Percentiles rank a stretch among this genome's conserved stretches.
Evolutionary conservation across 2,797 vertebrate species (phyloP).

Genomic region (Brachymystax lenok): DNA sequence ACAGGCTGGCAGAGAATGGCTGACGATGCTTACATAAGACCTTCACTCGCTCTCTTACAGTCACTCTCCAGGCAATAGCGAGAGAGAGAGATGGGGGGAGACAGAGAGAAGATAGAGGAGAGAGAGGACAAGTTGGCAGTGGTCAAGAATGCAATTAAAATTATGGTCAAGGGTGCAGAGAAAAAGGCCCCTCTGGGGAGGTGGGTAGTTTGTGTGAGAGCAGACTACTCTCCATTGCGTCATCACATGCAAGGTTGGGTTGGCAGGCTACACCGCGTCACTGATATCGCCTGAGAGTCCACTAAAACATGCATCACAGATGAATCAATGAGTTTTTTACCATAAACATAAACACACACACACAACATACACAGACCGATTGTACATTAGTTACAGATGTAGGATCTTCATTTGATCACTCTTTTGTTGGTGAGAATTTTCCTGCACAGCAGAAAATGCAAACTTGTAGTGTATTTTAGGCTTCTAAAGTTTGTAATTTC

Average conservation of each 20-base stretch:
- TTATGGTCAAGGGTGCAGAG: not conserved
- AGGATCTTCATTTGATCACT: too few relatives aligned
- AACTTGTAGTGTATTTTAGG: too few relatives aligned
- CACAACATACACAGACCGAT: not conserved
- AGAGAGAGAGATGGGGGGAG: slow-evolving; percentile 7
- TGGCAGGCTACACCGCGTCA: not conserved
- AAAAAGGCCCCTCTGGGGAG: not conserved
- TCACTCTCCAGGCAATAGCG: not conserved
- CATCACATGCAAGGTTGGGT: not conserved
- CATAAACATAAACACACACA: not conserved
- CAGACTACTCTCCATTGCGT: not conserved
- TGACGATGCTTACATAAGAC: slow-evolving; percentile 29
- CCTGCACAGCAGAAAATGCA: too few relatives aligned
- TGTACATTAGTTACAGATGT: too few relatives aligned
- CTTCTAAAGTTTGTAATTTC: too few relatives aligned
- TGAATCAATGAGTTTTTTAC: not conserved
- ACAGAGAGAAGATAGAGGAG: not conserved
- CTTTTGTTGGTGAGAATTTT: too few relatives aligned
- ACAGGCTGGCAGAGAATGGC: slow-evolving; percentile 23
- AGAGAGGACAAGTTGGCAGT: slow-evolving; percentile 2
- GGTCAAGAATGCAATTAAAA: slow-evolving; percentile 15
- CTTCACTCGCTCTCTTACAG: slow-evolving; percentile 15
- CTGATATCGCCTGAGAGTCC: not conserved
- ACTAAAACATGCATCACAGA: not conserved
- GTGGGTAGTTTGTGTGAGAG: slow-evolving; percentile 7